Base-by-base conservation (phyloP, 2,888 invertebrate genomes). In the Metallyticus violacea region DNA sequence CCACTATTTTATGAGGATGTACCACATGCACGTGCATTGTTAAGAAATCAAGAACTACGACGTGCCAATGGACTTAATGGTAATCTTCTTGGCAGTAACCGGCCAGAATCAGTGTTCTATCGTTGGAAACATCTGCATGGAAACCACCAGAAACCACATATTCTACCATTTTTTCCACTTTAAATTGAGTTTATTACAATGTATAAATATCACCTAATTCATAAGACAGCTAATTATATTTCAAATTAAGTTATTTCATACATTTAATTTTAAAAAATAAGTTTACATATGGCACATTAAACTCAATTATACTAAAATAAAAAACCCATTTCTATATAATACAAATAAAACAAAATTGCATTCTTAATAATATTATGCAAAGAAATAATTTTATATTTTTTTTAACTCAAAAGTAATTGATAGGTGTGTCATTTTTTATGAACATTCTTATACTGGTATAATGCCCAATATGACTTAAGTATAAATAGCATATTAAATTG, bases 1-100 rank as follows among this genome's bases (percentile, higher is more conserved):
- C 92, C 93, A 89, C 92, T 94, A 7, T 96, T 94, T 91, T 95
- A 94, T 91, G 93, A 94, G 86, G 94, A 95, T 84, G 93, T 94
- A 88, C 95, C 95, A 0, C 95, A 96, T 90, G 93, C 93, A 29
- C 91, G 93, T 88, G 94, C 95, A 0, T 90, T 96, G 5, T 91
- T 95, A 9, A 92, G 92, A 77, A 94, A 95, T 90, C 95, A 95
- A 89, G 92, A 94, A 87, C 91, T 93, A 27, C 91, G 96, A 87
- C 90, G 92, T 85, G 90, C 91, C 79, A 95, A 95, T 90, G 93
- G 94, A 26, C 91, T 96, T 5, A 91, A 93, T 82, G 94, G 93
- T 0, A 93, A 95, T 90, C 91, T 93, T 28, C 91, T 95, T 85
- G 94, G 94, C 83, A 95, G 95, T 90, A 92, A 95, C 90, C 93